Base-by-base conservation (phyloP, 2,797 vertebrate species). In the Antennarius maculatus region DNA sequence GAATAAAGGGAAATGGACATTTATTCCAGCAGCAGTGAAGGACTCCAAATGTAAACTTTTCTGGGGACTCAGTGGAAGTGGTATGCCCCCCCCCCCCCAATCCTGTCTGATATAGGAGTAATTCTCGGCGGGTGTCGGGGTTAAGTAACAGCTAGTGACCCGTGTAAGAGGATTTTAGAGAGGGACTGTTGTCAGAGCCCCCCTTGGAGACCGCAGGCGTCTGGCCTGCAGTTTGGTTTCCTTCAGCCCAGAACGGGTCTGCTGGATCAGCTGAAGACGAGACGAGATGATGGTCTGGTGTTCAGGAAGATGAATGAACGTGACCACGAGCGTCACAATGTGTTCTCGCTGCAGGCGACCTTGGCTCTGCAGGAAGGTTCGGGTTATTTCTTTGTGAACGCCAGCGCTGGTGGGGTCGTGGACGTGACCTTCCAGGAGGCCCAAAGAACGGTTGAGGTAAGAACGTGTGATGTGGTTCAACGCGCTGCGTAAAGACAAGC, bases 301-400 rank as follows among this genome's bases (percentile, higher is more conserved):
- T 23, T 23, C 23, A 23, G 7, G 31, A 34, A 4, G 31, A 34
- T 34, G 31, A 34, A 34, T 34, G 5, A 34, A 34, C 7, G 7
- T 34, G 7, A 34, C 4, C 2, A 34, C 3, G 31, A 34, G 7
- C 31, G 5, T 34, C 14, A 43, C 13, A 68, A 9, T n/a, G 3
- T 59, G 10, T 61, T 75, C 15, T 69, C 18, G 72, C 91, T 77
- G 5, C 84, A 99, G 97, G 92, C 85, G 0, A 93, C 94, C 64
- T 91, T 99, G 49, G 77, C 80, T 5, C 87, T 99, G 77, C 88
- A 46, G 49, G 96, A 96, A 71, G 97, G 97, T 37, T 99, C 98
- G 0, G 97, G 97, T 3, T 95, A 96, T 89, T 99, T 99, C 87
- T 97, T 93, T 67, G 85, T 99, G 81, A 99, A 98, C 64, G 90